Base-by-base conservation (phyloP, 2,797 vertebrate genomes). In the Neostethus bicornis region DNA sequence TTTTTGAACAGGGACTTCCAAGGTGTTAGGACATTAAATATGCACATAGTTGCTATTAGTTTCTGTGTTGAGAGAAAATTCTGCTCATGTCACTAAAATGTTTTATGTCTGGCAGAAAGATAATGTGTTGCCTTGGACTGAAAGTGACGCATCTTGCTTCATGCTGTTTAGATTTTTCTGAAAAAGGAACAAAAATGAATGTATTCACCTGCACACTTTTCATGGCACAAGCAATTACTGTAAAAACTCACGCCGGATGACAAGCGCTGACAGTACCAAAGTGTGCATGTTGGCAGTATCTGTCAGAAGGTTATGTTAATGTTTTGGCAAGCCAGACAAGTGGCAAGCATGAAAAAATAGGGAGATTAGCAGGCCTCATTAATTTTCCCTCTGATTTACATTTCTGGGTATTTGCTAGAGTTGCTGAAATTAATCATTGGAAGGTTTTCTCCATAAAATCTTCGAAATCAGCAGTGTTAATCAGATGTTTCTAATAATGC, bases 261-360 rank as follows among this genome's bases (percentile, higher is more conserved):
- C 61, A 59, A 45, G 46, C 61, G 53, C 51, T 74, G 61, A 70
- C 76, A 78, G 34, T 45, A 46, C 43, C 54, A 48, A 68, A 64
- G 63, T 55, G n/a, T 55, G 43, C 54, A 16, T 1, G 41, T 21
- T 75, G 67, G 64, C 66, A 70, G 51, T 20, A 39, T 47, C 69
- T 66, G 62, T 74, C 66, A 73, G 59, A 64, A 73, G 62, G 74
- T 77, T 59, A 32, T 64, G 50, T 61, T 79, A 59, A 70, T 62
- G 58, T 62, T 75, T 66, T 81, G 70, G 68, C 75, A 65, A 65
- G 29, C 41, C 61, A 45, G 60, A 51, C n/a, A 44, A 52, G 64
- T 71, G 52, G 70, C 63, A 64, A 56, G 49, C 21, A 20, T 42
- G 44, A 42, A 25, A 50, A 42, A 34, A 49, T 17, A 23, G 19